A percentile compares a stretch with the other conserved stretches of the same genome.
Conservation (phyloP, 2,113 vertebrate species). For the Bucco capensis region DNA sequence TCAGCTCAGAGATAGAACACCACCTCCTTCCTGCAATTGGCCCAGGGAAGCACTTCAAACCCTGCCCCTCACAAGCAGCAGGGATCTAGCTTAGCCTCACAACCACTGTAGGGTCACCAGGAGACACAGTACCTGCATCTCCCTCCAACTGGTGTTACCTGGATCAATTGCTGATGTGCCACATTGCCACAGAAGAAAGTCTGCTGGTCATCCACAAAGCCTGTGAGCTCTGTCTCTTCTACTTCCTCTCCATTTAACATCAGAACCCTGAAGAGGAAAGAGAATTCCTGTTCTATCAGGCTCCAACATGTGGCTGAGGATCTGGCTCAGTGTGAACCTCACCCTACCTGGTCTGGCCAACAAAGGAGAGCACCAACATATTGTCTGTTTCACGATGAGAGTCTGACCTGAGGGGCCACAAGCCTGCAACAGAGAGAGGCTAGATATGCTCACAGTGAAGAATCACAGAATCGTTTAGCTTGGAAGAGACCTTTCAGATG, state of each 20-base stretch:
- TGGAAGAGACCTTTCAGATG: background rate
- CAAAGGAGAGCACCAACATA: constrained; percentile 94
- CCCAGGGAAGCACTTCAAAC: background rate
- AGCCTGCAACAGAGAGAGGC: constrained; percentile 69
- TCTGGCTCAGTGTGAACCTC: background rate
- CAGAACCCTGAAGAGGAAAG: constrained; percentile 79
- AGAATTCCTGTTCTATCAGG: background rate
- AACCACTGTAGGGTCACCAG: fast-evolving
- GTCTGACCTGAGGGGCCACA: constrained; percentile 94
- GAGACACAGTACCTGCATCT: fast-evolving
- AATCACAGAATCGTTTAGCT: background rate
- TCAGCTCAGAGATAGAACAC: background rate
- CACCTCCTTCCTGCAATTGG: fast-evolving
- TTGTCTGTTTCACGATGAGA: constrained; percentile 90
- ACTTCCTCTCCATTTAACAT: constrained; percentile 97
- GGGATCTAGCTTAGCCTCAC: background rate
- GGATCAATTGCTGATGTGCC: constrained; percentile 92
- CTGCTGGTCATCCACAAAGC: constrained; percentile 97
- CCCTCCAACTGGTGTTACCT: constrained; percentile 69
- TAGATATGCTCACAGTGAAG: background rate
- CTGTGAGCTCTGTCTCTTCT: constrained; percentile 93
- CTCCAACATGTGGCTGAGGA: fast-evolving
- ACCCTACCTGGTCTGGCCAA: constrained; percentile 92
- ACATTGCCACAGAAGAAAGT: constrained; percentile 98
- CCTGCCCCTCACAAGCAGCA: background rate